Conservation (phyloP, 2,888 invertebrate species). For the Ptilodon capucinus region DNA sequence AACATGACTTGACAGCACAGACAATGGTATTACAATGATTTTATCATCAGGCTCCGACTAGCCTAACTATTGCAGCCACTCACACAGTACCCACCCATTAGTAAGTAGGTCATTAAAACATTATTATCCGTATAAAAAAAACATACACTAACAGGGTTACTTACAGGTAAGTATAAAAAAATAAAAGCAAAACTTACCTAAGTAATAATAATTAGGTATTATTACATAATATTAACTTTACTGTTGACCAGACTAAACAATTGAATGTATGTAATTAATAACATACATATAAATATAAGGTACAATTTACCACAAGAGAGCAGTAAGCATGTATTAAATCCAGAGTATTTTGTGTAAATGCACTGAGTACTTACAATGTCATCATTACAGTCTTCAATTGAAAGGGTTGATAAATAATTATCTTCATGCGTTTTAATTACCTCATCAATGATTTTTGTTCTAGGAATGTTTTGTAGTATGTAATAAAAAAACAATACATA, state of each 20-base stretch:
- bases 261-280: neutral
- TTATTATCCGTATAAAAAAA: neutral
- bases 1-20: too few relatives aligned
- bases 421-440: neutral
- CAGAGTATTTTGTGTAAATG: conserved; percentile 35
- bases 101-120: too few relatives aligned
- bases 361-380: conserved; percentile 2
- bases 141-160: neutral
- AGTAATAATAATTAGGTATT: neutral
- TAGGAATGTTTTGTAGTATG: conserved; percentile 16
- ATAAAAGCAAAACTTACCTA: neutral
- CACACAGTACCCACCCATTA: too few relatives aligned
- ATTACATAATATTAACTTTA: neutral
- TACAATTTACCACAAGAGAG: conserved; percentile 23
- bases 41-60: too few relatives aligned
- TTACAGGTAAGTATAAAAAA: too few relatives aligned
- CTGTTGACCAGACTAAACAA: conserved; percentile 18
- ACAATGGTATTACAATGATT: too few relatives aligned
- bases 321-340: conserved; percentile 10
- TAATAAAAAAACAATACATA: too few relatives aligned
- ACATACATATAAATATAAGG: neutral
- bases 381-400: neutral
- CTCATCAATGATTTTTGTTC: neutral
- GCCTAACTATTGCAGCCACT: too few relatives aligned
- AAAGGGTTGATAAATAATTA: neutral